A percentile compares a stretch with the other conserved stretches of the same genome.
phyloP scores from a whole-genome alignment of 2,113 vertebrate genomes.

The Asarcornis scutulata region DNA sequence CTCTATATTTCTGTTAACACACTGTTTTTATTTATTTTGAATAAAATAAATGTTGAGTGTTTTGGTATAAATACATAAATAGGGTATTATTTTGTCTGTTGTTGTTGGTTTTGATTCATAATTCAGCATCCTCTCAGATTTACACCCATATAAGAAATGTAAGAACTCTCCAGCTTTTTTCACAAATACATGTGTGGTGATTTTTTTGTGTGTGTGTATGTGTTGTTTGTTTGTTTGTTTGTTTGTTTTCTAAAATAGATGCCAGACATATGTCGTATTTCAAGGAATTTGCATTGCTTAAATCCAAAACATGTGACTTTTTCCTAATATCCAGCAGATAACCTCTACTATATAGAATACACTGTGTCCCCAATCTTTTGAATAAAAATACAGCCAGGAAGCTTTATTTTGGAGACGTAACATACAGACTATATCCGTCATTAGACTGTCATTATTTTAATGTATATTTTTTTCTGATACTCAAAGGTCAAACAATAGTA shows the following conservation, averaged over 20 bases:
- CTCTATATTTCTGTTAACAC: neutral
- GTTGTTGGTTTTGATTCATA: no score
- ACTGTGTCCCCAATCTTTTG: neutral
- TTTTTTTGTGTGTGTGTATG: neutral
- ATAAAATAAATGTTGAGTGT: neutral
- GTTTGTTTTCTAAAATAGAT: neutral
- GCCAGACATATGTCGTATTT: neutral
- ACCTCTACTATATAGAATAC: neutral
- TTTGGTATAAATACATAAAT: neutral
- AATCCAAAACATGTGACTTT: neutral
- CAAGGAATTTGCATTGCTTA: neutral
- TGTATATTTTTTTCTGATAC: neutral
- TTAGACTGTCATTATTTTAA: neutral
- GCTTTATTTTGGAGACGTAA: neutral
- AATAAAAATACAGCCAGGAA: neutral
- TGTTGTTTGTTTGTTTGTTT: no score
- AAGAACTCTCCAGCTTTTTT: neutral
- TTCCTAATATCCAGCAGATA: neutral
- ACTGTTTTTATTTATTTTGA: neutral
- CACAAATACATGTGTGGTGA: neutral
- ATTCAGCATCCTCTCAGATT: neutral
- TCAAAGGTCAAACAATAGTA: neutral
- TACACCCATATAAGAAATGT: neutral
- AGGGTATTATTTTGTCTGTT: neutral
- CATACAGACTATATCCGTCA: neutral